A percentile compares a stretch with the other conserved stretches of the same genome.
Evolutionary conservation across 2,888 invertebrate genomes (phyloP).

Genomic region (Marronus borbonicus): DNA sequence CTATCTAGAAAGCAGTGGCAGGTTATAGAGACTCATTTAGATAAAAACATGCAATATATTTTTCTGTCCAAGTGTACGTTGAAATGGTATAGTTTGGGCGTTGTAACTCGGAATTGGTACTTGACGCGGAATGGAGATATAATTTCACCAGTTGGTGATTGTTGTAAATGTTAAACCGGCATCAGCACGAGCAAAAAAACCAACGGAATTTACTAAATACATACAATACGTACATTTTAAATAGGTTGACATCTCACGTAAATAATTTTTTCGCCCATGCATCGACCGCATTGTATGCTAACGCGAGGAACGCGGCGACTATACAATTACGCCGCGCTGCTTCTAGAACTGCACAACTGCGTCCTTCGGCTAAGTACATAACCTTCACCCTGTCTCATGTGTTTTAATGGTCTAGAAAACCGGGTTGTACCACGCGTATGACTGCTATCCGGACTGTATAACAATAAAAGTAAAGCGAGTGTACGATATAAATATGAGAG

Average conservation of each 20-base stretch:
- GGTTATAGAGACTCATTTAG: no score
- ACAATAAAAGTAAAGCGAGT: no score
- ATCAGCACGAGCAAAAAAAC: no score
- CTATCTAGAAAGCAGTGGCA: no score
- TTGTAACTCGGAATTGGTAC: no score
- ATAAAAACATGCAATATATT: no score
- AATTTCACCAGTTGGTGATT: no score
- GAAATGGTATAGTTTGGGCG: no score
- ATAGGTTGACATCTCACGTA: conserved; percentile 7
- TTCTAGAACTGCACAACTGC: conserved; percentile 13
- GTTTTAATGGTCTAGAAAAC: conserved; percentile 52
- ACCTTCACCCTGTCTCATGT: conserved; percentile 56
- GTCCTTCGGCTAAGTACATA: conserved; percentile 51
- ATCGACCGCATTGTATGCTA: conserved; percentile 10
- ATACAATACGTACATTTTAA: conserved; percentile 16
- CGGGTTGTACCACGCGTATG: conserved; percentile 4
- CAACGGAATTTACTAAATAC: conserved; percentile 5
- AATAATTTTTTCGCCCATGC: conserved; percentile 7
- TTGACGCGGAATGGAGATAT: no score
- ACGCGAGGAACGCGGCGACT: background rate
- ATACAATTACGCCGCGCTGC: background rate
- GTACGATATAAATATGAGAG: no score
- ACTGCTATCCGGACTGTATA: background rate
- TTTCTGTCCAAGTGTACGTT: no score
- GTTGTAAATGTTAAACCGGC: no score